Base-by-base conservation (phyloP, 1,140 invertebrate species). In the Pogonomyrmex barbatus region DNA sequence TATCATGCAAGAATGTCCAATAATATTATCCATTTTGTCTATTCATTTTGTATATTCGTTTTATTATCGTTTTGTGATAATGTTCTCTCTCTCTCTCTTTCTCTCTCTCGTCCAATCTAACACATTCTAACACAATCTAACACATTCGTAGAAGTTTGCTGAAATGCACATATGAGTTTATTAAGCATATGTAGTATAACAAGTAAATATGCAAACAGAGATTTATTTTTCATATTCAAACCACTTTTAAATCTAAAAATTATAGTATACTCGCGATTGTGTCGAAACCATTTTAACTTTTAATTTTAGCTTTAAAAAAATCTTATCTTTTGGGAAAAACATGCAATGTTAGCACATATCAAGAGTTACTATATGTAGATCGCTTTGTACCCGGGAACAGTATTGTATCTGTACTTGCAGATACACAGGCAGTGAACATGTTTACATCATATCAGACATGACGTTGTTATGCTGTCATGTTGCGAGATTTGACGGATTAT, bases 381-480 rank as follows among this genome's bases (percentile, higher is more conserved):
- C 14, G 14, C 24, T 17, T 30, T 14, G 0, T 30, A 45, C 2
- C 3, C 8, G 3, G 10, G 24, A 71, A 33, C 17, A 6, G 45
- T 50, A 77, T 77, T 63, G 30, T 9, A 65, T 50, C 30, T 12
- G 24, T 9, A 42, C 33, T 50, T 65, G 42, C 58, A 10, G 9
- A 65, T 47, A 14, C 24, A 10, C 24, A 58, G 63, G 42, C 47
- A 81, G 8, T n/a, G 36, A 81, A 39, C 63, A 2, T 45, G 78
- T 70, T 81, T 68, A 68, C 77, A 70, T 81, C 78, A 67, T 45
- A 56, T 70, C 65, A 70, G 14, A 70, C 50, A 50, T 52, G 50
- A 81, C 36, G n/a, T 79, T 79, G 62, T 78, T 78, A 78, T 54
- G 47, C 78, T 17, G 24, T 70, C 50, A 45, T 52, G 52, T 81